Conservation (phyloP, 1,140 invertebrate genomes). For the Neodiprion lecontei region DNA sequence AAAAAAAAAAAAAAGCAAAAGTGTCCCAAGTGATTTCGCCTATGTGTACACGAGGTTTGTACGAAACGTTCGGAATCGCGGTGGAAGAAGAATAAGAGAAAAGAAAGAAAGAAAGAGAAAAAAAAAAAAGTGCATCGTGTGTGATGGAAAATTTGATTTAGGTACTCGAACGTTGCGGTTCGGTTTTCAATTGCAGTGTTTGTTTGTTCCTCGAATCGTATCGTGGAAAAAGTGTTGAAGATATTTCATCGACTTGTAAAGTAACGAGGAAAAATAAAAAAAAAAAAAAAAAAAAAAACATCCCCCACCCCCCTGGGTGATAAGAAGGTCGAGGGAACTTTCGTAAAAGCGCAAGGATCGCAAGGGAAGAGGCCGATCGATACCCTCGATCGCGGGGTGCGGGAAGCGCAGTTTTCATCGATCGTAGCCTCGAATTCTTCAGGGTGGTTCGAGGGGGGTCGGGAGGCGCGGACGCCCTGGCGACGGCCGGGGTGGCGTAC, state of each 20-base stretch:
- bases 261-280: neutral
- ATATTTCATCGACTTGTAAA: too few species aligned
- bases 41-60: too few species aligned
- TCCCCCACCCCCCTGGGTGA: neutral
- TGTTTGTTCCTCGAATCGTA: too few species aligned
- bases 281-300: neutral
- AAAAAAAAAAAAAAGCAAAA: too few species aligned
- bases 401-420: neutral
- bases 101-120: neutral
- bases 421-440: slow-evolving; percentile 26
- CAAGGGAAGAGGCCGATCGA: slow-evolving; percentile 13
- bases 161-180: neutral
- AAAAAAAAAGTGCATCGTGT: neutral
- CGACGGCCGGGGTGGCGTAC: slow-evolving; percentile 61
- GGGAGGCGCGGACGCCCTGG: slow-evolving; percentile 59
- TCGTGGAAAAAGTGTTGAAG: too few species aligned
- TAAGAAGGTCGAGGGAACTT: slow-evolving; percentile 8
- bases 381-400: slow-evolving; percentile 22
- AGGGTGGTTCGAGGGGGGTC: slow-evolving; percentile 60
- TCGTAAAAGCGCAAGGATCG: slow-evolving; percentile 11
- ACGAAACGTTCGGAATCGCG: too few species aligned
- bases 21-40: too few species aligned
- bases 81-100: neutral
- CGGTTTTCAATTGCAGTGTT: neutral
- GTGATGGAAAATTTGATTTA: neutral